Evolutionary conservation across 2,888 invertebrate genomes (phyloP).

Genomic region (Meta bourneti): DNA sequence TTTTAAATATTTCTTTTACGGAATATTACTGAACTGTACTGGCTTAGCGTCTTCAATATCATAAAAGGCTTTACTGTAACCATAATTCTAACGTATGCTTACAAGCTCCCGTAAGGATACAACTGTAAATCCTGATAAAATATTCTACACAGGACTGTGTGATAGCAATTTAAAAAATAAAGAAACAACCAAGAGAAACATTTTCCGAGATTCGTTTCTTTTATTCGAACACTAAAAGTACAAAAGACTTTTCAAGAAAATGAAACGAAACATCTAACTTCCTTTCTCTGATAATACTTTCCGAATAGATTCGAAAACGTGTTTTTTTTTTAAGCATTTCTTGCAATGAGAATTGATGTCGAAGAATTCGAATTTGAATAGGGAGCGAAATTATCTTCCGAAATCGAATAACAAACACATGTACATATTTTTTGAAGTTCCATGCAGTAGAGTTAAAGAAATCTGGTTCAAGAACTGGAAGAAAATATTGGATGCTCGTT

Average conservation of each 20-base stretch:
- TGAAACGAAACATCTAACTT: not conserved
- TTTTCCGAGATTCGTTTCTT: not conserved
- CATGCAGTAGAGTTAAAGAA: too few species aligned
- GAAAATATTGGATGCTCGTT: not conserved
- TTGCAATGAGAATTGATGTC: not conserved
- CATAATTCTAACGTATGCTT: too few species aligned
- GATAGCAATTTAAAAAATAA: not conserved
- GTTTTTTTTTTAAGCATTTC: not conserved
- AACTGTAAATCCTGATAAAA: too few species aligned
- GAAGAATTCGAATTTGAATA: not conserved
- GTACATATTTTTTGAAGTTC: not conserved
- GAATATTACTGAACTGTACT: too few species aligned
- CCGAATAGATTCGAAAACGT: not conserved
- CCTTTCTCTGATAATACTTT: not conserved
- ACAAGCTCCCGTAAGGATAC: too few species aligned
- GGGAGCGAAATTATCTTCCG: not conserved
- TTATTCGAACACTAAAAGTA: not conserved
- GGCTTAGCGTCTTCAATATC: too few species aligned
- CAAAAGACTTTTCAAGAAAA: not conserved
- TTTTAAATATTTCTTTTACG: too few species aligned
- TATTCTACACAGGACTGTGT: too few species aligned
- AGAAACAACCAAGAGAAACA: not conserved
- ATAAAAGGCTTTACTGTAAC: too few species aligned
- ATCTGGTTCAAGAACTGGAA: too few species aligned
- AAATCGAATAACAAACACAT: not conserved